A percentile compares a stretch with the other conserved stretches of the same genome.
Evolutionary conservation across 2,888 invertebrate genomes (phyloP).

Genomic region (Drosophila macrospina): DNA sequence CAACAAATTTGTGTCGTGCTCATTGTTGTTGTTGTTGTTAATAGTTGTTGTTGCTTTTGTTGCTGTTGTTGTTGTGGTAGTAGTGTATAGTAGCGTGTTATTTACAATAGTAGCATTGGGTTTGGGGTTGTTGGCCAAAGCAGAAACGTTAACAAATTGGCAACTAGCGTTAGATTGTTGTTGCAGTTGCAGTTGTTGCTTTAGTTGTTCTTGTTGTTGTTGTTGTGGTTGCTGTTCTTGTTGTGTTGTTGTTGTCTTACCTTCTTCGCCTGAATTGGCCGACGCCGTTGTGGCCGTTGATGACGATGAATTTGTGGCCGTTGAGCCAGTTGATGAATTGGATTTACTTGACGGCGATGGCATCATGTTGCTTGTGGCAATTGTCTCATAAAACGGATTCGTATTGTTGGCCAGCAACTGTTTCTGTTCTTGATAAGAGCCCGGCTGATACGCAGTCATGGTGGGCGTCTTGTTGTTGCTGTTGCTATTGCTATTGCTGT

Average conservation of each 20-base stretch:
- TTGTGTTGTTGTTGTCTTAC: constrained; percentile 67
- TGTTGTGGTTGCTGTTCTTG: constrained; percentile 16
- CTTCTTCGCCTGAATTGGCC: constrained; percentile 79
- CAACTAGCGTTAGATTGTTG: constrained; percentile 34
- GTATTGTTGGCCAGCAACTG: constrained; percentile 78
- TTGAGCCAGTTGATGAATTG: constrained; percentile 82
- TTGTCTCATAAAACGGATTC: constrained; percentile 81
- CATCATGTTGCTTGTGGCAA: constrained; percentile 67
- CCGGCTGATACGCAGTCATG: constrained; percentile 49
- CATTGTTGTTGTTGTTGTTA: constrained; percentile 53
- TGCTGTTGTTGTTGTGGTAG: constrained; percentile 40
- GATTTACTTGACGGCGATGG: constrained; percentile 83
- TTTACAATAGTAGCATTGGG: constrained; percentile 68
- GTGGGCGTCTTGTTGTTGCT: constrained; percentile 33
- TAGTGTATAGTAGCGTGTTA: constrained; percentile 66
- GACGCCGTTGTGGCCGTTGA: constrained; percentile 72
- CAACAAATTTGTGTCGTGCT: constrained; percentile 44
- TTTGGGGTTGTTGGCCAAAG: not conserved
- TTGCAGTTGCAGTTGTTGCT: constrained; percentile 23
- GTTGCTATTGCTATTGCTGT: constrained; percentile 27
- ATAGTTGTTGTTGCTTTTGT: constrained; percentile 31
- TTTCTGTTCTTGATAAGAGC: constrained; percentile 74
- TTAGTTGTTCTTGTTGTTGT: constrained; percentile 6
- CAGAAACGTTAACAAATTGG: constrained; percentile 15
- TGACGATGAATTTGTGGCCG: constrained; percentile 76